These are phyloP conservation scores for Cyclina sinensis DNA, from an alignment of 1,140 invertebrate genomes.

Conservation along the genomic window DNA sequence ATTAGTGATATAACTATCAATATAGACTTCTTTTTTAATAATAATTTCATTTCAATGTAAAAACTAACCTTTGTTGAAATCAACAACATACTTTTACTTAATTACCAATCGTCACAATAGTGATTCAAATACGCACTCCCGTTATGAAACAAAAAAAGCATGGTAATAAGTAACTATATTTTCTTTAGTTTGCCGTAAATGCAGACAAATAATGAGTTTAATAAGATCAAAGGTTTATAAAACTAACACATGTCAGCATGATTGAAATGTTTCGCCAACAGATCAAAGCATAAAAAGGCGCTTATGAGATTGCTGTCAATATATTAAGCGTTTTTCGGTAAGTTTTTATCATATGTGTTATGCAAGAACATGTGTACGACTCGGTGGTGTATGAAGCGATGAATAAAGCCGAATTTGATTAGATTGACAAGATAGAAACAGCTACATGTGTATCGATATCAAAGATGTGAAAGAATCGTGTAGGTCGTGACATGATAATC, in stretches of 20 bases:
- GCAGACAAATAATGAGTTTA: constrained; percentile 1
- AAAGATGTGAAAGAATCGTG: constrained; percentile 30
- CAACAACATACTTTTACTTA: too few relatives aligned
- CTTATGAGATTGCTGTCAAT: not conserved
- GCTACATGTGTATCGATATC: not conserved
- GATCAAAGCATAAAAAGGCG: not conserved
- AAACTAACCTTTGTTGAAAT: too few relatives aligned
- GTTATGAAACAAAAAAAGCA: not conserved
- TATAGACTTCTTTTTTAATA: too few relatives aligned
- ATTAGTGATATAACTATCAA: too few relatives aligned
- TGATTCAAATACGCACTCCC: too few relatives aligned
- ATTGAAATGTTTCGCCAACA: constrained; percentile 24
- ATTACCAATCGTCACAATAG: too few relatives aligned
- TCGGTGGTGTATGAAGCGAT: not conserved
- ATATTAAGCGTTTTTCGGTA: not conserved
- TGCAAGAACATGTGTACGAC: not conserved
- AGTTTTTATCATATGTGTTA: not conserved
- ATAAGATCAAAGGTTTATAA: constrained; percentile 29
- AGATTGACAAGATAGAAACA: constrained; percentile 9
- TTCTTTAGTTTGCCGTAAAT: not conserved
- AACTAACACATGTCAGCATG: constrained; percentile 6
- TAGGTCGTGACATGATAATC: constrained; percentile 8
- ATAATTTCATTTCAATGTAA: too few relatives aligned
- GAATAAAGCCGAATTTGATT: not conserved
- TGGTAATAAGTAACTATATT: not conserved